A percentile compares a stretch with the other conserved stretches of the same genome.
phyloP scores from a whole-genome alignment of 2,888 invertebrate genomes.

The Argyresthia goedartella region DNA sequence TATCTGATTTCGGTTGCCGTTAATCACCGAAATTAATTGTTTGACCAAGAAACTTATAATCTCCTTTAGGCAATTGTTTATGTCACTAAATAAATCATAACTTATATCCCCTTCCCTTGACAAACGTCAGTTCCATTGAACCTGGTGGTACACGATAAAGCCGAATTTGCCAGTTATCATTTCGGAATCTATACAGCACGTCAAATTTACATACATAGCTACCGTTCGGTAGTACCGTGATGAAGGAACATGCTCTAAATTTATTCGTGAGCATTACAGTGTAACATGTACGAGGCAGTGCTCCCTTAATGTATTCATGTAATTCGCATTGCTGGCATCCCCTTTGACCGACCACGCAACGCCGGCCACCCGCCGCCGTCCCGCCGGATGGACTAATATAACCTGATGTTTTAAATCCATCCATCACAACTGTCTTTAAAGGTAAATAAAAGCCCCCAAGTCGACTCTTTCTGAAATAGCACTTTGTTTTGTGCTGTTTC shows the following conservation, averaged over 20 bases:
- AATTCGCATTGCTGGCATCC: conserved; percentile 69
- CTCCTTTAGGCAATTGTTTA: conserved; percentile 30
- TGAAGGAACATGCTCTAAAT: conserved; percentile 63
- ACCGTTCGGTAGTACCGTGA: conserved; percentile 44
- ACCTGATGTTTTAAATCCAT: conserved; percentile 69
- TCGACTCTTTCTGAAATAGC: conserved; percentile 35
- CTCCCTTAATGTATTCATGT: conserved; percentile 70
- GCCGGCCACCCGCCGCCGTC: conserved; percentile 42
- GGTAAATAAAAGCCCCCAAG: conserved; percentile 55
- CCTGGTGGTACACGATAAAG: not conserved
- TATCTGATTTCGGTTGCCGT: conserved; percentile 59
- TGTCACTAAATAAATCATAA: conserved; percentile 28
- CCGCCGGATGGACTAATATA: conserved; percentile 61
- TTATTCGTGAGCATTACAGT: conserved; percentile 67
- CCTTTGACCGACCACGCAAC: conserved; percentile 71
- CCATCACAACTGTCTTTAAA: conserved; percentile 68
- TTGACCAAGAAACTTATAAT: conserved; percentile 45
- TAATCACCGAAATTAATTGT: conserved; percentile 61
- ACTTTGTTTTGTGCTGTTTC: not conserved
- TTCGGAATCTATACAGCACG: conserved; percentile 34
- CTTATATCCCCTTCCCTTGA: conserved; percentile 1
- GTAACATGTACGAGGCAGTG: conserved; percentile 55
- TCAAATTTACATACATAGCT: conserved; percentile 52
- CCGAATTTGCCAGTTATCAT: conserved; percentile 22
- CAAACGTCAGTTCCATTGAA: conserved; percentile 23